Conservation (phyloP, 2,797 vertebrate genomes). For the Mycteria americana region DNA sequence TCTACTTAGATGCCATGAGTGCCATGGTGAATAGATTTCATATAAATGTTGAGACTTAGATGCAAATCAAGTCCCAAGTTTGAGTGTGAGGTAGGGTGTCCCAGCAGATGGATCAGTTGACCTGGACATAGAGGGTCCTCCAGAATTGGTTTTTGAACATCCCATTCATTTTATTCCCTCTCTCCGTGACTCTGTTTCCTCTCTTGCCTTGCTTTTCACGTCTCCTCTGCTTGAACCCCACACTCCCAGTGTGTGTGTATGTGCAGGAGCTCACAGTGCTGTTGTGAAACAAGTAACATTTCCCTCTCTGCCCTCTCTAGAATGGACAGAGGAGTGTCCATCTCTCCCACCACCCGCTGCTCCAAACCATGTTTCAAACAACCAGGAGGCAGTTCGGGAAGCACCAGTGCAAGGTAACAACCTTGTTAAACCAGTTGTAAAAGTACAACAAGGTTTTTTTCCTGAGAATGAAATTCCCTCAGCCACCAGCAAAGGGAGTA, state of each 20-base stretch:
- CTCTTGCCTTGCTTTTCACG: not conserved
- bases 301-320: conserved; percentile 75
- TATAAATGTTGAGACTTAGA: not conserved
- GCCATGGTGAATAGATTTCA: not conserved
- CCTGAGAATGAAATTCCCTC: not conserved
- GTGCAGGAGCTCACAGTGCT: not conserved
- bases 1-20: not conserved
- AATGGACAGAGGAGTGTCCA: conserved; percentile 93
- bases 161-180: not conserved
- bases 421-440: conserved; percentile 42
- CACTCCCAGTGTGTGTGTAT: not conserved
- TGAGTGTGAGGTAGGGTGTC: not conserved
- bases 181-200: not conserved
- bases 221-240: not conserved
- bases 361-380: conserved; percentile 87
- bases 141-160: not conserved
- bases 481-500: not conserved
- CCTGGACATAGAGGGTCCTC: not conserved
- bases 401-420: conserved; percentile 80
- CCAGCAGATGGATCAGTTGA: not conserved
- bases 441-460: not conserved
- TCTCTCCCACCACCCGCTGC: conserved; percentile 83
- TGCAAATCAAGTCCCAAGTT: not conserved
- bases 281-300: not conserved
- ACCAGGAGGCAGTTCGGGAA: conserved; percentile 91